Percentiles rank a stretch among this genome's conserved stretches.
Evolutionary conservation across 1,140 invertebrate species (phyloP).

Genomic region (Leptinotarsa lineolata): DNA sequence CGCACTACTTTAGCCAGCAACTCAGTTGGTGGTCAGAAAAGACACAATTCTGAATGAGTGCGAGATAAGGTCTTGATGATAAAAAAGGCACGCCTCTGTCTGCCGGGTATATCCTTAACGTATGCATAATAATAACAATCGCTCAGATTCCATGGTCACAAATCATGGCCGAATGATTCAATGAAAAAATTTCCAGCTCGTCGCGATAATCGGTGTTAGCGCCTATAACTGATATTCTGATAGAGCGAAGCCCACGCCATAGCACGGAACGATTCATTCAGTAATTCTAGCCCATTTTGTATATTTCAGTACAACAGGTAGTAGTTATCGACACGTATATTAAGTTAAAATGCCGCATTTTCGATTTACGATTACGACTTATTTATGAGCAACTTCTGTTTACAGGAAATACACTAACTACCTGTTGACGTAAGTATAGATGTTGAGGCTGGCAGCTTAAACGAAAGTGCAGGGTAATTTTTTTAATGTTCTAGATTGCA

Average conservation of each 20-base stretch:
- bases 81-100: too few relatives aligned
- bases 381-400: not conserved
- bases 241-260: not conserved
- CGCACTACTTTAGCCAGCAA: too few relatives aligned
- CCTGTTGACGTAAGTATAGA: too few relatives aligned
- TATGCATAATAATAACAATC: constrained; percentile 22
- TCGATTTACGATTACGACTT: not conserved
- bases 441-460: too few relatives aligned
- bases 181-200: not conserved
- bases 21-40: too few relatives aligned
- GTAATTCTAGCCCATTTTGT: not conserved
- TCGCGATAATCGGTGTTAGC: not conserved
- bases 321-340: not conserved
- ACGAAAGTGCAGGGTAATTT: too few relatives aligned
- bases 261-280: not conserved
- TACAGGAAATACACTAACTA: not conserved
- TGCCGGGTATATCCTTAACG: not conserved
- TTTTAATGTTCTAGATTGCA: too few relatives aligned
- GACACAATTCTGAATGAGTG: too few relatives aligned
- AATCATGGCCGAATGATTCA: constrained; percentile 25
- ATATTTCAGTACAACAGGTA: constrained; percentile 1
- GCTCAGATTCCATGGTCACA: constrained; percentile 13
- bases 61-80: too few relatives aligned
- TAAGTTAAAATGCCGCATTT: not conserved
- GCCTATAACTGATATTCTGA: not conserved